Percentiles rank a stretch among this genome's conserved stretches.
These are phyloP conservation scores for Hymenochirus boettgeri DNA, from an alignment of 2,113 vertebrate species.

Conservation along the genomic window DNA sequence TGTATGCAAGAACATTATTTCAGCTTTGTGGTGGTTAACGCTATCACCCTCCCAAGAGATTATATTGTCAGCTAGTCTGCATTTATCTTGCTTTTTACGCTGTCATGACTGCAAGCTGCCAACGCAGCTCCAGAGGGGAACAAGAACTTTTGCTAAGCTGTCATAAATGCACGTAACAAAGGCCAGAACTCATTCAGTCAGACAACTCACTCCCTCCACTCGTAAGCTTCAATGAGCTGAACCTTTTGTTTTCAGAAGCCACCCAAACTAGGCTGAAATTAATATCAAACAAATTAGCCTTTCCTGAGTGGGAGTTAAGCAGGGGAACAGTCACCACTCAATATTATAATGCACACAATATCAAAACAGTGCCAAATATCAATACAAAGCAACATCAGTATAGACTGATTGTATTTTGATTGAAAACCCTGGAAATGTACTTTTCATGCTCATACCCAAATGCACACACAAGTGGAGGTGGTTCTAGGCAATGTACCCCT, in stretches of 20 bases:
- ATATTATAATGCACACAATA: no score
- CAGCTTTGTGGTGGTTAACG: conserved; percentile 24
- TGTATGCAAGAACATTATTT: conserved; percentile 20
- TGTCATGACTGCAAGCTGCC: conserved; percentile 42
- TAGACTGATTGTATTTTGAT: no score
- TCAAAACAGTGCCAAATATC: no score
- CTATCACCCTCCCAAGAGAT: conserved; percentile 35
- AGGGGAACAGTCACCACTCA: neutral
- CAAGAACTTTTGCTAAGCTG: conserved; percentile 41
- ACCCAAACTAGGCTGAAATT: neutral
- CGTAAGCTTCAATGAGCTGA: conserved; percentile 8
- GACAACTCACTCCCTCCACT: conserved; percentile 34
- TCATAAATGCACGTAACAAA: conserved; percentile 40
- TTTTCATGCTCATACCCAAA: no score
- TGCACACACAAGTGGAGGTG: no score
- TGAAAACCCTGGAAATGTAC: no score
- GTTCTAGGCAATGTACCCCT: no score
- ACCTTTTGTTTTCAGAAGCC: conserved; percentile 1
- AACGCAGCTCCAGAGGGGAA: conserved; percentile 34
- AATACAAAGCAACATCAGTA: no score
- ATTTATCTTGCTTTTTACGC: conserved; percentile 41
- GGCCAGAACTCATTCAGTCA: conserved; percentile 35
- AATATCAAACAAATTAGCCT: neutral
- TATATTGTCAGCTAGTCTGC: conserved; percentile 42
- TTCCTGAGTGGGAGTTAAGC: conserved; percentile 1